A percentile compares a stretch with the other conserved stretches of the same genome.
Evolutionary conservation across 2,888 invertebrate genomes (phyloP).

Genomic region (Eupithecia tripunctaria): DNA sequence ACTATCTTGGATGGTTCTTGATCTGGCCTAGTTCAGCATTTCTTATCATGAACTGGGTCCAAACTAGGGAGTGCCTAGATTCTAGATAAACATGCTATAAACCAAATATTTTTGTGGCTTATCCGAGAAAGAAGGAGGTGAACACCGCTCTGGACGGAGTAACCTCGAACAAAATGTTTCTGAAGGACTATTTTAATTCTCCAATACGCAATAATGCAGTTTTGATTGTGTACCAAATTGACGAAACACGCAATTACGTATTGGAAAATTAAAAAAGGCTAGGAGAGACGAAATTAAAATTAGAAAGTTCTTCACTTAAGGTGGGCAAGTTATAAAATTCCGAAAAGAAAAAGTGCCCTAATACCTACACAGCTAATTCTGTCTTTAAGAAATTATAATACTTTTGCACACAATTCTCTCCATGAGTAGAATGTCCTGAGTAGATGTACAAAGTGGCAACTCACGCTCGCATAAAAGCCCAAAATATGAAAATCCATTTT

Average conservation of each 20-base stretch:
- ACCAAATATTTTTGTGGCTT: not conserved
- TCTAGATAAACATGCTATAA: not conserved
- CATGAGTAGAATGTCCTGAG: not conserved
- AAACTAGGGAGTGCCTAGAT: not conserved
- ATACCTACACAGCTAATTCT: not conserved
- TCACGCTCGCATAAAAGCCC: not conserved
- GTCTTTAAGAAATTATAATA: not conserved
- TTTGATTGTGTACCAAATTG: too few species aligned
- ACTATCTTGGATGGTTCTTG: not conserved
- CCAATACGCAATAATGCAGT: not conserved
- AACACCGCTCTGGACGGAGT: not conserved
- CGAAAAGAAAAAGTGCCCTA: not conserved
- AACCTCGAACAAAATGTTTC: not conserved
- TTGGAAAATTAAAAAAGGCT: too few species aligned
- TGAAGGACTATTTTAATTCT: too few species aligned
- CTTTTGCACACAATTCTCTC: not conserved
- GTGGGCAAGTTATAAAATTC: not conserved
- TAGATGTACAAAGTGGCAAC: not conserved
- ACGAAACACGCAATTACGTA: too few species aligned
- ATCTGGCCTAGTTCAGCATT: not conserved
- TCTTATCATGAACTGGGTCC: not conserved
- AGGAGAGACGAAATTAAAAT: too few species aligned
- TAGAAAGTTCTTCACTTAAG: too few species aligned
- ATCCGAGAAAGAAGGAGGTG: not conserved
- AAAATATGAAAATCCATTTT: conserved; percentile 3